Conservation (phyloP, 2,888 invertebrate species). For the Neria commutata region DNA sequence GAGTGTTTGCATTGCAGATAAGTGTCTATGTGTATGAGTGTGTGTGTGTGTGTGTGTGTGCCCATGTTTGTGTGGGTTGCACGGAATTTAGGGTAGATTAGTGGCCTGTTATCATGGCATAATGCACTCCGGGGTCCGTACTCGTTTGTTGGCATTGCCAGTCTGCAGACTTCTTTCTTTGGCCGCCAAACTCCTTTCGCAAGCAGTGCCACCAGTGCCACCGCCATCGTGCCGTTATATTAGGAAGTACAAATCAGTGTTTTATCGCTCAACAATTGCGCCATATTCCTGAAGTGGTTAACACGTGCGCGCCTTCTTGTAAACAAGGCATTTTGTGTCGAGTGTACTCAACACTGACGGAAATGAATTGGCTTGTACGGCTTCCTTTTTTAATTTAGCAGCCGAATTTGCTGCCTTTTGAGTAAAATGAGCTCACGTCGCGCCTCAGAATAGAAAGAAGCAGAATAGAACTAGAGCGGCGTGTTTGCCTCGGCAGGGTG, state of each 20-base stretch:
- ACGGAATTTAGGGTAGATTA: constrained; percentile 37
- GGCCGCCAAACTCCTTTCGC: too few species aligned
- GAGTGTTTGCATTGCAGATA: constrained; percentile 43
- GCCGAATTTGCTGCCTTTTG: too few species aligned
- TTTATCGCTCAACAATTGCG: constrained; percentile 14
- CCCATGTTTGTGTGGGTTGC: background rate
- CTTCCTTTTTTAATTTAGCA: too few species aligned
- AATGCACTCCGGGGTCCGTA: constrained; percentile 32
- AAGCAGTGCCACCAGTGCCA: too few species aligned
- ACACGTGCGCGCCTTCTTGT: background rate
- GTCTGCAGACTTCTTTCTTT: background rate
- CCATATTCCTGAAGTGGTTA: background rate
- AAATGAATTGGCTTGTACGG: too few species aligned
- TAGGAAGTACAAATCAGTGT: constrained; percentile 8
- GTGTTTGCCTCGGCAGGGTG: too few species aligned
- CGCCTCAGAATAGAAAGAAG: too few species aligned
- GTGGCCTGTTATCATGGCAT: constrained; percentile 40
- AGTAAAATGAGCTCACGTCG: too few species aligned
- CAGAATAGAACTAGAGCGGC: too few species aligned
- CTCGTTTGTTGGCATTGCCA: background rate
- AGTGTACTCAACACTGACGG: too few species aligned
- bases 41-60: constrained; percentile 13
- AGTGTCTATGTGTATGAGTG: too few species aligned
- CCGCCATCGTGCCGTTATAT: background rate
- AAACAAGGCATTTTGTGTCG: background rate